Conservation (phyloP, 2,113 vertebrate species). For the Sinocyclocheilus maitianheensis region DNA sequence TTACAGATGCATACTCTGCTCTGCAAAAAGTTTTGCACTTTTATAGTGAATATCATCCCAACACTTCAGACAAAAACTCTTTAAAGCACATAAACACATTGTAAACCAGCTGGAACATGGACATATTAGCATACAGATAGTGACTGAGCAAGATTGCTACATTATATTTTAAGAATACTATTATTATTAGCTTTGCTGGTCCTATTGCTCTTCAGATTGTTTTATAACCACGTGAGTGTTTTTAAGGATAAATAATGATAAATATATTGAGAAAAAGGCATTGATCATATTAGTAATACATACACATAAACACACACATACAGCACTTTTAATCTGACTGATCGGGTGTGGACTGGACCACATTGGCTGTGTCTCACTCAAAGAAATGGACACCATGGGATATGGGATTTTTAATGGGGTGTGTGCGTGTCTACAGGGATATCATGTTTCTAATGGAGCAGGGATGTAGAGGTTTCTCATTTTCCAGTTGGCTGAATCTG, state of each 20-base stretch:
- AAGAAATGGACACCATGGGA: slow-evolving; percentile 21
- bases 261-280: background rate
- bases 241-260: background rate
- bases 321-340: slow-evolving; percentile 70
- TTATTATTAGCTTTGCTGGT: too few relatives aligned
- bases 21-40: too few relatives aligned
- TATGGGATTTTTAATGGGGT: slow-evolving; percentile 34
- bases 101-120: too few relatives aligned
- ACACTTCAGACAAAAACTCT: too few relatives aligned
- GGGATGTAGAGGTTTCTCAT: slow-evolving; percentile 80
- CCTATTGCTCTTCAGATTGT: too few relatives aligned
- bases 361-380: slow-evolving; percentile 33
- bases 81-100: too few relatives aligned
- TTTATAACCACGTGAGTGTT: background rate
- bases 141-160: too few relatives aligned
- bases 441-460: slow-evolving; percentile 76
- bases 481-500: slow-evolving; percentile 75
- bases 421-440: slow-evolving; percentile 55
- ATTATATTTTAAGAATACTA: too few relatives aligned
- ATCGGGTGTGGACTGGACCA: slow-evolving; percentile 60
- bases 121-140: too few relatives aligned
- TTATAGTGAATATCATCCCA: too few relatives aligned
- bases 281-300: slow-evolving; percentile 23
- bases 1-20: too few relatives aligned
- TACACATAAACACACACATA: slow-evolving; percentile 51